Evolutionary conservation across 2,797 vertebrate genomes (phyloP), one percentile per base, ranked within the genome.

Genomic region (Bryconaethiops microstoma): DNA sequence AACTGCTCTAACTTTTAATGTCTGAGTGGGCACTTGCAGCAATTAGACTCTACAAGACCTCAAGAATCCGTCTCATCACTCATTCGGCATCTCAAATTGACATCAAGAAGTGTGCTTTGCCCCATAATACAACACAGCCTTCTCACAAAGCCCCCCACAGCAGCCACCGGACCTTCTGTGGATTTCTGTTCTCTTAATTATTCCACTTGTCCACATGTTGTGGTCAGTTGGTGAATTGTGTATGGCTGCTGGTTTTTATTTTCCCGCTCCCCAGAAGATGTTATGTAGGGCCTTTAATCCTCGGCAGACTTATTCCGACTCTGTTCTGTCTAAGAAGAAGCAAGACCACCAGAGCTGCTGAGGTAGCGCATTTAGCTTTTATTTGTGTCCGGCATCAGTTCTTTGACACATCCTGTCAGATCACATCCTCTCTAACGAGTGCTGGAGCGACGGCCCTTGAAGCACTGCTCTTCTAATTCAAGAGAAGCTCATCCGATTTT

Each of bases 371-470:
- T 77, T 85, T 69, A 48, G 52, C 72, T 75, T 82, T 80, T 82
- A 82, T 85, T 85, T 85, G 84, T 82, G 69, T 77, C 69, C 65
- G 1, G 81, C 17, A 52, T 73, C 69, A 25, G 71, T 25, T 40
- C 74, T 74, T 81, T 83, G 84, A 80, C 81, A 83, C 81, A 65
- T 67, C 68, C 84, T 72, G 81, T 85, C 84, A 83, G 81, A 82
- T 83, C 78, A 78, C 81, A 85, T 85, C 78, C 71, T 54, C 71
- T 64, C 50, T 80, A 83, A 80, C 81, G 81, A 80, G 78, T 21
- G 70, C 59, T 52, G 52, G 81, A 85, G 78, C 78, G 78, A 83
- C 76, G 29, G 70, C 50, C 79, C 57, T 68, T 45, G 69, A 69
- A 82, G 67, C 70, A 42, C n/a, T 40, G 68, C 83, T 54, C 42